Base-by-base conservation (phyloP, 2,113 vertebrate species). In the Callionymus lyra region DNA sequence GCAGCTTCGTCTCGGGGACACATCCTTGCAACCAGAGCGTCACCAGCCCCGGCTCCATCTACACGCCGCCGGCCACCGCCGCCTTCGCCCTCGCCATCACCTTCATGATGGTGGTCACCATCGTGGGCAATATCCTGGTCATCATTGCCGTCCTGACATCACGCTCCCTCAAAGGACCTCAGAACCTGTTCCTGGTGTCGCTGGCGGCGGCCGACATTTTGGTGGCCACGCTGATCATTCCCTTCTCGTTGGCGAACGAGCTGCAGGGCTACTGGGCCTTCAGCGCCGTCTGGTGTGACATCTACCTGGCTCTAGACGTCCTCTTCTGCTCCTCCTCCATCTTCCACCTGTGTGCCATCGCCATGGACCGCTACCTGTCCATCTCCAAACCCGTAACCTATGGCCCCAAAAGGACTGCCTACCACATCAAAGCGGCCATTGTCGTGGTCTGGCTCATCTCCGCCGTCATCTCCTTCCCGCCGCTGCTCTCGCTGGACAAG, bases 251-350 rank as follows among this genome's bases (percentile, higher is more conserved):
- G 36, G 88, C 87, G 3, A 87, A 90, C 1, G 88, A 90, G 61
- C 65, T 90, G 34, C 83, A 91, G 84, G 92, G 91, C 31, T 91
- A 87, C 70, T 95, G 92, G 92, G 89, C 89, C 21, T 95, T 94
- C n/a, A 59, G 85, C 44, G 76, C 74, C 27, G 64, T 77, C 1
- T 95, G 91, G 91, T 94, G 92, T 1, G 86, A 92, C 39, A 83
- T 91, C 47, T 91, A 90, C 75, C 68, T 93, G 68, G 90, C 91
- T 0, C 55, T 95, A 14, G 91, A 95, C 1, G 92, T 94, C 9
- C 85, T 94, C 34, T 92, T 95, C 76, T 95, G 92, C 38, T 92
- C 91, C 0, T 88, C 91, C 1, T 92, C 91, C 64, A 95, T 76
- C 3, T 90, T 90, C 18, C 92, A 93, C 60, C 85, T 95, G 35